Percentiles rank a stretch among this genome's conserved stretches.
Evolutionary conservation across 2,113 vertebrate species (phyloP).

Genomic region (Prolemur simus): DNA sequence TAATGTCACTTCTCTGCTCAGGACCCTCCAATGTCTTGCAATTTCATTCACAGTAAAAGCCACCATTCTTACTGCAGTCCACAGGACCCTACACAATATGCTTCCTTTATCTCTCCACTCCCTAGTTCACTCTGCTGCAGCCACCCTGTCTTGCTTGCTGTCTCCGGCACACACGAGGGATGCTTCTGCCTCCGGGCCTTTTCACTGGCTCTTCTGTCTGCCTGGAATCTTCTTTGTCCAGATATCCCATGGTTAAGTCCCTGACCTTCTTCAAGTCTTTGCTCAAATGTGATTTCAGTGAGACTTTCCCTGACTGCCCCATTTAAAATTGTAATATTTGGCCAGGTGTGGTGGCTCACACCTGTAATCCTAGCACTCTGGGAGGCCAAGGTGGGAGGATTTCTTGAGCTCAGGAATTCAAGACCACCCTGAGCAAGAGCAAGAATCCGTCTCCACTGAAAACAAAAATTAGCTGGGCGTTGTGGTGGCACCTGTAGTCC

Average conservation of each 20-base stretch:
- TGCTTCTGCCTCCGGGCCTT: neutral
- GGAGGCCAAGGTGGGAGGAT: too few species aligned
- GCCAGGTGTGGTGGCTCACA: too few species aligned
- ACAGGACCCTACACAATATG: neutral
- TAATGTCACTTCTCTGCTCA: neutral
- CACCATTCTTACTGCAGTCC: neutral
- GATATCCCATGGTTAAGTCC: neutral
- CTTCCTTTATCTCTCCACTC: neutral
- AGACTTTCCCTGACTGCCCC: neutral
- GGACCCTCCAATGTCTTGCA: neutral
- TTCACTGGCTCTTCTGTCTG: neutral
- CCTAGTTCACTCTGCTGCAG: neutral
- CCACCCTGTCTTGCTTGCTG: neutral
- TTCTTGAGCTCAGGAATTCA: too few species aligned
- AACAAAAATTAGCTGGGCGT: too few species aligned
- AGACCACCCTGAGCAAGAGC: too few species aligned
- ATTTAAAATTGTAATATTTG: neutral
- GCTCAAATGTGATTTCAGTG: neutral
- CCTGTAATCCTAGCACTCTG: too few species aligned
- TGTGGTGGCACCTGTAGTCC: too few species aligned
- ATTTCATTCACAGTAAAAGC: neutral
- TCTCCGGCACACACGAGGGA: neutral
- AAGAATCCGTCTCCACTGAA: too few species aligned
- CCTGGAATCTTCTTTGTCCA: neutral
- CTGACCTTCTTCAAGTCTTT: neutral